Evolutionary conservation across 2,113 vertebrate genomes (phyloP), one percentile per base, ranked within the genome.

Genomic region (Hepsetus odoe): DNA sequence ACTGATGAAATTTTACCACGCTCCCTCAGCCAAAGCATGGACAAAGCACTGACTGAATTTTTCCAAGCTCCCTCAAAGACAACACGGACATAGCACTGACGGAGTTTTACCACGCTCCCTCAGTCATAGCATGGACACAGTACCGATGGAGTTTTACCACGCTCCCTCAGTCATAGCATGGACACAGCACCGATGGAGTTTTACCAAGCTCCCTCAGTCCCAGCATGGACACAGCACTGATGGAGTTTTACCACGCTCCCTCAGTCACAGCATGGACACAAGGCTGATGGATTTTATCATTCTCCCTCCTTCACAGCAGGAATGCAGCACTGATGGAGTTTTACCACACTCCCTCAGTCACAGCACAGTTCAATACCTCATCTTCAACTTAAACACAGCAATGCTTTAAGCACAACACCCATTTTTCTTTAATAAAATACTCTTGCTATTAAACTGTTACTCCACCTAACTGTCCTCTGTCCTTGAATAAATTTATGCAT

Each of bases 61-160:
- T 88, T 89, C 85, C 88, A 90, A 14, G 42, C 89, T 85, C 87
- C 90, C 86, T 83, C 85, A 87, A 83, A 76, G 35, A 78, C 64
- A 86, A 24, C 55, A 82, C 84, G 85, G 87, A 89, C 90, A 87
- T 84, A 90, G 89, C 73, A 73, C 86, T 80, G 83, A 76, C 82
- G 86, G 89, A 88, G 88, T 85, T 86, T 86, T 87, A 90, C 85
- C 89, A 89, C n/a, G 46, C 88, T 86, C 87, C 91, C 87, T 85
- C 86, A 87, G 83, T n/a, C n/a, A n/a, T n/a, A n/a, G 72, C 35
- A 83, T 85, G 83, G 87, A 90, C 88, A 85, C 85, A 89, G 88
- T 62, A 66, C 88, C 76, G 83, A 75, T 83, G 85, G 87, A 88
- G 87, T 84, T 85, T 85, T 86, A 89, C 86, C 89, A 89, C 24